Base-by-base conservation (phyloP, 2,797 vertebrate species). In the Lerista edwardsae region DNA sequence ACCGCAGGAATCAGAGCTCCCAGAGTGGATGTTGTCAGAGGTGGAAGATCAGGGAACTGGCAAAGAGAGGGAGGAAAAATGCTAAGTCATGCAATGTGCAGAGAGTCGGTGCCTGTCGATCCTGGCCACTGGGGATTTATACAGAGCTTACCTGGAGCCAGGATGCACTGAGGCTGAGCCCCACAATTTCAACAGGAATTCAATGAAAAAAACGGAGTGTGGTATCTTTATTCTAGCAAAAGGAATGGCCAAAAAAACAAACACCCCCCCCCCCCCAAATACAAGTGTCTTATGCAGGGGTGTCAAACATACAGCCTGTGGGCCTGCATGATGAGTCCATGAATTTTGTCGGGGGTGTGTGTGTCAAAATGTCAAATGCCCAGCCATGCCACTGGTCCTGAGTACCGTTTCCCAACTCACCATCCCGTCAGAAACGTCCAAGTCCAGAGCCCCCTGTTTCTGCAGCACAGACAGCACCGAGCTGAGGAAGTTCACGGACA, bases 11-110 rank as follows among this genome's bases (percentile, higher is more conserved):
- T 92, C 82, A 95, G 84, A 47, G 93, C 94, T 57, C 94, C 93
- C 8, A 96, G 88, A 0, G 91, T 94, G 0, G 79, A 59, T 0
- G 96, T 95, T 0, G 93, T 95, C 2, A 96, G 91, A 0, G 93
- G 95, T 7, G 95, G 94, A 39, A 96, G 92, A n/a, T 95, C 94
- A 5, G 94, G 91, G 17, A 95, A 93, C 96, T 96, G 87, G 3
- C 61, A 82, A 27, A 67, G 72, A 85, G 29, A 51, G 68, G 82
- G 75, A 69, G 89, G 55, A 87, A 67, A 36, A 9, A 27, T 0
- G 17, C 39, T 2, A 2, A 0, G 21, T 36, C 34, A 39, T 89
- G 81, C 90, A 55, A 0, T 1, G 0, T 1, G 23, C 69, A 25
- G 25, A 25, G 6, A 11, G 29, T 31, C 11, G 0, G 2, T 0